These are phyloP conservation scores for Pygoscelis adeliae DNA, from an alignment of 2,113 vertebrate genomes.

Conservation along the genomic window DNA sequence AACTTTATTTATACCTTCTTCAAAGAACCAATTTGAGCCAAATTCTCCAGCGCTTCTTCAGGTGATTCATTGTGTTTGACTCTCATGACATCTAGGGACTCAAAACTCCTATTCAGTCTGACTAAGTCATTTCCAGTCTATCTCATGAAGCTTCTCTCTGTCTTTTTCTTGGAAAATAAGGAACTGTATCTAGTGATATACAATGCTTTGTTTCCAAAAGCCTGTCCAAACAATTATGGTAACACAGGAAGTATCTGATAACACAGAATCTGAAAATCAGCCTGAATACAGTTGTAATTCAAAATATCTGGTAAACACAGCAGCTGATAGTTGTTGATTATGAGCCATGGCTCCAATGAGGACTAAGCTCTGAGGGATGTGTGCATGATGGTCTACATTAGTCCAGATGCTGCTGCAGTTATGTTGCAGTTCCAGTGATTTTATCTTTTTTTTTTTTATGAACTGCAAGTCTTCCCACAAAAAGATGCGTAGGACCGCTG, in stretches of 20 bases:
- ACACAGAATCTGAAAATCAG: slow-evolving; percentile 11
- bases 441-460: not conserved
- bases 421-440: not conserved
- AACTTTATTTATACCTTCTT: not conserved
- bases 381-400: not conserved
- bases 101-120: not conserved
- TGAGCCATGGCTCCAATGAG: not conserved
- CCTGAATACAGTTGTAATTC: not conserved
- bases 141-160: not conserved
- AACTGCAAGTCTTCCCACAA: not conserved
- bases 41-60: not conserved
- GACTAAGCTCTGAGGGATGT: not conserved
- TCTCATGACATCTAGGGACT: not conserved
- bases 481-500: not conserved
- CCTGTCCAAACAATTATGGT: not conserved
- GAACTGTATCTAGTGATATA: not conserved
- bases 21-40: not conserved
- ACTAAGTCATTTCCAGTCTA: not conserved
- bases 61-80: not conserved
- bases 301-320: not conserved
- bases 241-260: not conserved
- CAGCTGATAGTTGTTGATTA: not conserved
- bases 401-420: not conserved
- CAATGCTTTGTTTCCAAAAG: not conserved
- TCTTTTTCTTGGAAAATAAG: not conserved